These are phyloP conservation scores for Pantherophis guttatus DNA, from an alignment of 2,113 vertebrate genomes.

Conservation along the genomic window DNA sequence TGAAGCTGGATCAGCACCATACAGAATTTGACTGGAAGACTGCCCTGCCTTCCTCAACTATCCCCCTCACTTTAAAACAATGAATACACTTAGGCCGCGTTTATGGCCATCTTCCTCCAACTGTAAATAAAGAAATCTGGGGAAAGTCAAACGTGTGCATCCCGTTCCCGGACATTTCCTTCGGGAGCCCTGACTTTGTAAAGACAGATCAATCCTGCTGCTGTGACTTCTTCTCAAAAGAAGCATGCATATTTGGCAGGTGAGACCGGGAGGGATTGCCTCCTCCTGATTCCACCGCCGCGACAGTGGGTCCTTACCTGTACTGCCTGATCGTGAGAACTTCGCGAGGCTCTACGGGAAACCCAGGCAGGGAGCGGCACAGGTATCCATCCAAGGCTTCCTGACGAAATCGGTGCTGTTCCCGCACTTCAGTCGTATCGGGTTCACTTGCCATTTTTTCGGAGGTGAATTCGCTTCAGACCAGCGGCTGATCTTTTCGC, in stretches of 20 bases:
- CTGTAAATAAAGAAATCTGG: background rate
- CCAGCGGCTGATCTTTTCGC: too few species aligned
- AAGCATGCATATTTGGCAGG: background rate
- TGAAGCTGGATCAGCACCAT: background rate
- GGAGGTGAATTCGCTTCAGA: background rate
- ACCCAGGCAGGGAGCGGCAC: constrained; percentile 56
- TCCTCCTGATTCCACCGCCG: background rate
- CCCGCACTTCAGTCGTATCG: constrained; percentile 66
- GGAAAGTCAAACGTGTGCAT: background rate
- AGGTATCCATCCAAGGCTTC: constrained; percentile 74
- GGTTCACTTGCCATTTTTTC: constrained; percentile 38
- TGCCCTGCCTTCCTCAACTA: background rate
- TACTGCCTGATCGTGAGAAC: constrained; percentile 76
- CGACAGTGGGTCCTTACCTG: constrained; percentile 63
- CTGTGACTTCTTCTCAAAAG: background rate
- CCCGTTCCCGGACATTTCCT: background rate
- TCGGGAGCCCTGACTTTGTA: background rate
- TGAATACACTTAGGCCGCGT: background rate
- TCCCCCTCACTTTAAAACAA: background rate
- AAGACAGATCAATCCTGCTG: background rate
- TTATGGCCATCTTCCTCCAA: too few species aligned
- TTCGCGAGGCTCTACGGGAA: constrained; percentile 51
- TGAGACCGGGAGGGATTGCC: background rate
- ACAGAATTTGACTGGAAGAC: background rate
- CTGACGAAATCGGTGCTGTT: constrained; percentile 75